Conservation (phyloP, 1,140 invertebrate genomes). For the Microvelia longipes region DNA sequence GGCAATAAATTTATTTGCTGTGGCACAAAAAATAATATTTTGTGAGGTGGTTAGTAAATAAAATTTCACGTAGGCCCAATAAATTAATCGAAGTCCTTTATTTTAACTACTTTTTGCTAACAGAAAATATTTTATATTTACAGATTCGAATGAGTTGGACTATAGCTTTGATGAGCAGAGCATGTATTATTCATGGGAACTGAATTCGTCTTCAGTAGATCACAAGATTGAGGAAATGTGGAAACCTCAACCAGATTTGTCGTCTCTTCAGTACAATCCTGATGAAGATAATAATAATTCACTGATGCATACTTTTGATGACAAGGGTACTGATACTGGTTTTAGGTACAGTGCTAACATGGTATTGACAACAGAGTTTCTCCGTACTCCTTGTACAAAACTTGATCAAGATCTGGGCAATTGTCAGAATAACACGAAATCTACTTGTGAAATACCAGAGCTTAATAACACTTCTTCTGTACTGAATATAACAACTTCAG, state of each 20-base stretch:
- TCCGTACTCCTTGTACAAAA: too few relatives aligned
- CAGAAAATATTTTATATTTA: conserved; percentile 8
- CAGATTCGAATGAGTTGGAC: conserved; percentile 12
- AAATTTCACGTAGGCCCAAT: too few relatives aligned
- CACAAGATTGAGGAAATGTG: not conserved
- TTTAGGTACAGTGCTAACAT: conserved; percentile 1
- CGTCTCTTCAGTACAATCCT: not conserved
- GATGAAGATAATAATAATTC: conserved; percentile 8
- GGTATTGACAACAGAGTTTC: not conserved
- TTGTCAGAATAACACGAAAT: not conserved
- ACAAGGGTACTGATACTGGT: not conserved
- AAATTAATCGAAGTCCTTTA: too few relatives aligned
- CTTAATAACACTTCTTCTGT: too few relatives aligned
- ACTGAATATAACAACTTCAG: too few relatives aligned
- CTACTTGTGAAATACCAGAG: too few relatives aligned
- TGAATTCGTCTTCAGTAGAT: not conserved
- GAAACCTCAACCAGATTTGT: conserved; percentile 3
- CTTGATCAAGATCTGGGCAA: not conserved
- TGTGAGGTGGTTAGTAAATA: too few relatives aligned
- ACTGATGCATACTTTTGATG: not conserved
- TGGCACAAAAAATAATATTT: too few relatives aligned
- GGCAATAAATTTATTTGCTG: too few relatives aligned
- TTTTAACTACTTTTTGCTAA: too few relatives aligned
- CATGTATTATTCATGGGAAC: conserved; percentile 3
- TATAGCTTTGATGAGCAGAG: conserved; percentile 8